Conservation (phyloP, 2,888 invertebrate genomes). For the Amblyjoppa proteus region DNA sequence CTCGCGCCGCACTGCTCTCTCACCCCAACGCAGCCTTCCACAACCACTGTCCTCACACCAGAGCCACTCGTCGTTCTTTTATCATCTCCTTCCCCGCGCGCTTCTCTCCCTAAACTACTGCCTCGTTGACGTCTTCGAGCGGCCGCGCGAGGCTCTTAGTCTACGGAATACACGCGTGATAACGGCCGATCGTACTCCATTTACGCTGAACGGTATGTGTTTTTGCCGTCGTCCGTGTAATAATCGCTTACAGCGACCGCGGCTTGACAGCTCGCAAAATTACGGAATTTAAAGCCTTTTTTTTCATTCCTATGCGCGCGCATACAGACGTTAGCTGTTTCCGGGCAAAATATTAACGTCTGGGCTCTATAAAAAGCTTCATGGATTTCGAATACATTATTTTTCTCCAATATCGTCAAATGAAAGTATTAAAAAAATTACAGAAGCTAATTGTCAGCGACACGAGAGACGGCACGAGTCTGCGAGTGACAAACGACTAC, state of each 20-base stretch:
- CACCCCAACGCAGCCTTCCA: slow-evolving; percentile 11
- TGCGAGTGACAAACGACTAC: too few species aligned
- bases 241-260: not conserved
- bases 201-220: not conserved
- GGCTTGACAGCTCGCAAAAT: not conserved
- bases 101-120: slow-evolving; percentile 50
- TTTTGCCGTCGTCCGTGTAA: not conserved
- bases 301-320: not conserved
- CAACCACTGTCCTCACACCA: slow-evolving; percentile 35
- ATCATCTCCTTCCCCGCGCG: slow-evolving; percentile 62
- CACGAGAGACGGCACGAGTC: too few species aligned
- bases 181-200: not conserved
- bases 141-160: slow-evolving; percentile 43
- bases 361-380: too few species aligned
- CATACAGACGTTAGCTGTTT: too few species aligned
- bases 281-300: not conserved
- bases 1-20: slow-evolving; percentile 67
- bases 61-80: slow-evolving; percentile 57
- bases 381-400: too few species aligned
- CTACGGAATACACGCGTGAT: slow-evolving; percentile 4
- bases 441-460: too few species aligned
- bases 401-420: too few species aligned
- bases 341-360: too few species aligned
- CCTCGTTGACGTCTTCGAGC: slow-evolving; percentile 42
- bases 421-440: too few species aligned